These are phyloP conservation scores for Plagodis dolabraria DNA, from an alignment of 2,888 invertebrate species.

Conservation along the genomic window DNA sequence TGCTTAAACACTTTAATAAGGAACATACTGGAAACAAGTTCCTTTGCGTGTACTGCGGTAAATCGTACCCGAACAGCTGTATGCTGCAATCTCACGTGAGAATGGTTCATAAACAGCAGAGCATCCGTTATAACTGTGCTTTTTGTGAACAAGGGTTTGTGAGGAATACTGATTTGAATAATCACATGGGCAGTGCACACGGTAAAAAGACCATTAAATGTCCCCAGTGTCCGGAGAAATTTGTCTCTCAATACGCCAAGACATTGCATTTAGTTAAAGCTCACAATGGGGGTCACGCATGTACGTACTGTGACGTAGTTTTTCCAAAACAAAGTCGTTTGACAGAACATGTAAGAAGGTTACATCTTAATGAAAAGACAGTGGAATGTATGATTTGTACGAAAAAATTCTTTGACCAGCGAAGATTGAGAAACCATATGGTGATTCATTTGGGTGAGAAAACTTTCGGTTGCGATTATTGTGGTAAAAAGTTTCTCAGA, in stretches of 20 bases:
- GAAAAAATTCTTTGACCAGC: slow-evolving; percentile 63
- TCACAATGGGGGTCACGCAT: slow-evolving; percentile 64
- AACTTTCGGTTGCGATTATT: slow-evolving; percentile 77
- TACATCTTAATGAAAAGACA: slow-evolving; percentile 70
- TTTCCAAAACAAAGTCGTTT: slow-evolving; percentile 67
- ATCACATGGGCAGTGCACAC: slow-evolving; percentile 14
- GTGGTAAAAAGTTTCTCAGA: slow-evolving; percentile 77
- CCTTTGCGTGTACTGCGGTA: slow-evolving; percentile 31
- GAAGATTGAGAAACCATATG: slow-evolving; percentile 70
- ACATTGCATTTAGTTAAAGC: slow-evolving; percentile 58
- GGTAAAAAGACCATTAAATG: slow-evolving; percentile 46
- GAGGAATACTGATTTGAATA: slow-evolving; percentile 2
- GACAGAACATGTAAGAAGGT: slow-evolving; percentile 62
- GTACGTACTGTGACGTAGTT: slow-evolving; percentile 59
- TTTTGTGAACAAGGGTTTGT: slow-evolving; percentile 20
- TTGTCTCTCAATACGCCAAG: slow-evolving; percentile 60
- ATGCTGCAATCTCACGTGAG: slow-evolving; percentile 21
- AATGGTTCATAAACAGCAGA: slow-evolving; percentile 10
- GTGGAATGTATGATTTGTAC: slow-evolving; percentile 63
- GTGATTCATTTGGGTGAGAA: slow-evolving; percentile 71
- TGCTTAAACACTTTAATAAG: slow-evolving; percentile 22
- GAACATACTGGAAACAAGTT: slow-evolving; percentile 21
- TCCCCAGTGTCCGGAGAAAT: slow-evolving; percentile 61
- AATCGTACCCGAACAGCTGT: slow-evolving; percentile 8
- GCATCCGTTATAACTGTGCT: slow-evolving; percentile 17